These are phyloP conservation scores for Hypomecis punctinalis DNA, from an alignment of 2,888 invertebrate genomes.

Conservation along the genomic window DNA sequence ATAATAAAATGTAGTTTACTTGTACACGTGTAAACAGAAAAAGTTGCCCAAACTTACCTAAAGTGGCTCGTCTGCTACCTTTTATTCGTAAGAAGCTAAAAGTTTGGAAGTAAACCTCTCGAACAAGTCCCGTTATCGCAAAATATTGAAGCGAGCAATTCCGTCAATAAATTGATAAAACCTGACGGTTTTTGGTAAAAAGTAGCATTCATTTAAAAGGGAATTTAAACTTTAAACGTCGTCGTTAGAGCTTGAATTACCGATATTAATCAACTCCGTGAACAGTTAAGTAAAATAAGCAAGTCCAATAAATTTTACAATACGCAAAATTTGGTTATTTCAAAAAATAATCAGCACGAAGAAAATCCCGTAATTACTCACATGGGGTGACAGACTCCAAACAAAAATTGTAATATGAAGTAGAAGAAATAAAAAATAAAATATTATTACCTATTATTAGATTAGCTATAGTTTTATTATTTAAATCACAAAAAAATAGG, in stretches of 20 bases:
- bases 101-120: constrained; percentile 33
- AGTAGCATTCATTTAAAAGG: not conserved
- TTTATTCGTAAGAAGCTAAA: constrained; percentile 24
- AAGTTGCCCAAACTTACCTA: not conserved
- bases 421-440: too few relatives aligned
- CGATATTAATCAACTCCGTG: not conserved
- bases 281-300: not conserved
- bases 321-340: too few relatives aligned
- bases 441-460: too few relatives aligned
- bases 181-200: constrained; percentile 27
- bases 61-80: constrained; percentile 13
- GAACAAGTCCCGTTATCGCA: constrained; percentile 35
- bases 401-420: too few relatives aligned
- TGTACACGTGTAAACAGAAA: not conserved
- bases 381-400: too few relatives aligned
- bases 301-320: too few relatives aligned
- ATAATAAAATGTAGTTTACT: not conserved
- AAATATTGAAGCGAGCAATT: constrained; percentile 33
- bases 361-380: too few relatives aligned
- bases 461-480: too few relatives aligned
- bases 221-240: not conserved
- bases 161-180: constrained; percentile 38
- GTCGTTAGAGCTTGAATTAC: not conserved
- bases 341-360: too few relatives aligned
- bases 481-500: too few relatives aligned